Evolutionary conservation across 2,797 vertebrate genomes (phyloP).

Genomic region (Clarias laeviceps): DNA sequence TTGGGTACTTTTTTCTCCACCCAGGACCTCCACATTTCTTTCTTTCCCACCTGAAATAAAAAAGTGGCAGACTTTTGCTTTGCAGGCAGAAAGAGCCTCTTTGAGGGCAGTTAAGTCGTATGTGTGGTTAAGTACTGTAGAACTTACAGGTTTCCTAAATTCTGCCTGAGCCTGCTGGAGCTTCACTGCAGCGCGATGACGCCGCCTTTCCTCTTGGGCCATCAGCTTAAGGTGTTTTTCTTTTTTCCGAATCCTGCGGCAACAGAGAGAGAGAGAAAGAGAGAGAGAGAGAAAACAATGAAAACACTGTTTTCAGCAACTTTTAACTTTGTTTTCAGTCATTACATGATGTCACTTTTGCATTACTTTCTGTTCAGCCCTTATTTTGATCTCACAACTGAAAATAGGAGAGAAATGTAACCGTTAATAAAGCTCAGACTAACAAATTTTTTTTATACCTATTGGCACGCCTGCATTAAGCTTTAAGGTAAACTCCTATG

Average conservation of each 20-base stretch:
- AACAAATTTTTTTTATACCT: no score
- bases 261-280: neutral
- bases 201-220: neutral
- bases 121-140: neutral
- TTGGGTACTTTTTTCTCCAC: neutral
- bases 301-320: no score
- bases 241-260: neutral
- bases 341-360: neutral
- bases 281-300: neutral
- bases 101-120: no score
- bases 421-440: no score
- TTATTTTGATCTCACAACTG: neutral
- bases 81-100: neutral
- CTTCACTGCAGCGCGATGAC: neutral
- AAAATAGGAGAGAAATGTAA: no score
- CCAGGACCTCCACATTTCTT: neutral
- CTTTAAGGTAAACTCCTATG: no score
- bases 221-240: neutral
- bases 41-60: slow-evolving; percentile 6
- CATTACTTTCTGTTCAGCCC: no score
- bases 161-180: neutral
- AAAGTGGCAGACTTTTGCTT: neutral
- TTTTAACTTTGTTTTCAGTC: neutral
- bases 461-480: no score
- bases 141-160: slow-evolving; percentile 2